phyloP scores from a whole-genome alignment of 2,113 vertebrate species.

The Rhodinocichla rosea region DNA sequence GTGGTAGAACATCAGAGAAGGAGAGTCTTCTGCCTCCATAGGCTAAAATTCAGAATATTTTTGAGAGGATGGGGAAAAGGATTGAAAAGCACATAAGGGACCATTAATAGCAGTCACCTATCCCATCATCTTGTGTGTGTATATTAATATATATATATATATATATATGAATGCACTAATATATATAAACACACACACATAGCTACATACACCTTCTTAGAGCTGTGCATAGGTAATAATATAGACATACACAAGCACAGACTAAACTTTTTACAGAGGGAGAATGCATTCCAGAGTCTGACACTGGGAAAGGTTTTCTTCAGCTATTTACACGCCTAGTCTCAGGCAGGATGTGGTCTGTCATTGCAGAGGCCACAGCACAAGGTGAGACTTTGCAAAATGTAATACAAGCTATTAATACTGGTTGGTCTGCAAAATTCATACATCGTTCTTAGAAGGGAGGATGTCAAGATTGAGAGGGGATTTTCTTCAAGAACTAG shows the following conservation, averaged over 20 bases:
- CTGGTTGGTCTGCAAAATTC: constrained; percentile 45
- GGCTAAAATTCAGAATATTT: neutral
- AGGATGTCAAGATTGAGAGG: constrained; percentile 3
- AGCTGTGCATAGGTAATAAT: neutral
- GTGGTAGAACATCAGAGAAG: neutral
- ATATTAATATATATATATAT: too few species aligned
- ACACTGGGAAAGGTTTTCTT: constrained; percentile 53
- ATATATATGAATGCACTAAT: neutral
- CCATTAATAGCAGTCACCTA: neutral
- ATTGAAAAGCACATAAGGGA: neutral
- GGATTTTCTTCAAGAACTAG: constrained; percentile 28
- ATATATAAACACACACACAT: neutral
- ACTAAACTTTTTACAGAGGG: constrained; percentile 51
- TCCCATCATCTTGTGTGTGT: neutral
- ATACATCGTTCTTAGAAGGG: neutral
- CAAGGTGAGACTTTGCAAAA: constrained; percentile 63
- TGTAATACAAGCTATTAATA: constrained; percentile 62
- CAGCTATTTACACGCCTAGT: constrained; percentile 50
- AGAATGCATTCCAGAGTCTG: constrained; percentile 40
- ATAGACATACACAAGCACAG: neutral
- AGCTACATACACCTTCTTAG: neutral
- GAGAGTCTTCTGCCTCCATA: neutral
- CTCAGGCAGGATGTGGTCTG: constrained; percentile 66
- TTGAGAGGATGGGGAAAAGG: neutral
- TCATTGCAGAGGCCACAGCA: constrained; percentile 66